These are phyloP conservation scores for Parnassius apollo DNA, from an alignment of 2,888 invertebrate species.

Conservation along the genomic window DNA sequence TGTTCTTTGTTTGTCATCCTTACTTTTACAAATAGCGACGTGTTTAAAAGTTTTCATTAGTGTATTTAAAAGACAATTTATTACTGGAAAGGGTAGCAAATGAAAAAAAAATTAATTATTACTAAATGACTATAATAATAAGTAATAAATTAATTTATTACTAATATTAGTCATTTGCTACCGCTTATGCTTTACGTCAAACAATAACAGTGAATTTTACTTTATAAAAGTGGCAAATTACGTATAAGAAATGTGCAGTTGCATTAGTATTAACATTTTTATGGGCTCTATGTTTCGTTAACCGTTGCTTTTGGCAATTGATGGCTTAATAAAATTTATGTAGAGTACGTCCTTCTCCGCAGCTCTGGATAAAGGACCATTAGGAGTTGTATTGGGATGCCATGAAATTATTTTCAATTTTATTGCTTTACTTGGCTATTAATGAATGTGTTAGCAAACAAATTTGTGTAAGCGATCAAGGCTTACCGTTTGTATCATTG, in stretches of 20 bases:
- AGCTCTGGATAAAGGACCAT: conserved; percentile 48
- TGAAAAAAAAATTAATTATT: too few relatives aligned
- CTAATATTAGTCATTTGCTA: conserved; percentile 28
- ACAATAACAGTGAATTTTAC: conserved; percentile 56
- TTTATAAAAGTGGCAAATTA: conserved; percentile 76
- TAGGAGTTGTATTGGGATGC: conserved; percentile 37
- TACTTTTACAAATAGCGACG: too few relatives aligned
- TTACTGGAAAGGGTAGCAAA: too few relatives aligned
- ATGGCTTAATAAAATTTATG: conserved; percentile 58
- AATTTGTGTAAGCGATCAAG: conserved; percentile 1
- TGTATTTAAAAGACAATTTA: too few relatives aligned
- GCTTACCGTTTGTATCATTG: background rate
- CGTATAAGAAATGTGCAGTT: conserved; percentile 76
- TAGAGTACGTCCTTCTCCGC: conserved; percentile 56
- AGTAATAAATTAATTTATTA: background rate
- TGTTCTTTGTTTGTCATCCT: too few relatives aligned
- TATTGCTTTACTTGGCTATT: conserved; percentile 9
- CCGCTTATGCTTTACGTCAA: conserved; percentile 32
- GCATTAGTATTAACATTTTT: conserved; percentile 79
- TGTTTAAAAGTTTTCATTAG: too few relatives aligned
- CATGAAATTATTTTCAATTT: conserved; percentile 10
- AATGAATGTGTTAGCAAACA: conserved; percentile 1
- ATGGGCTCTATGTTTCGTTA: conserved; percentile 70
- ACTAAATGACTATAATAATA: too few relatives aligned
- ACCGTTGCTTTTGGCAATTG: conserved; percentile 63